Conservation (phyloP, 2,888 invertebrate species). For the Creontiades dilutus region DNA sequence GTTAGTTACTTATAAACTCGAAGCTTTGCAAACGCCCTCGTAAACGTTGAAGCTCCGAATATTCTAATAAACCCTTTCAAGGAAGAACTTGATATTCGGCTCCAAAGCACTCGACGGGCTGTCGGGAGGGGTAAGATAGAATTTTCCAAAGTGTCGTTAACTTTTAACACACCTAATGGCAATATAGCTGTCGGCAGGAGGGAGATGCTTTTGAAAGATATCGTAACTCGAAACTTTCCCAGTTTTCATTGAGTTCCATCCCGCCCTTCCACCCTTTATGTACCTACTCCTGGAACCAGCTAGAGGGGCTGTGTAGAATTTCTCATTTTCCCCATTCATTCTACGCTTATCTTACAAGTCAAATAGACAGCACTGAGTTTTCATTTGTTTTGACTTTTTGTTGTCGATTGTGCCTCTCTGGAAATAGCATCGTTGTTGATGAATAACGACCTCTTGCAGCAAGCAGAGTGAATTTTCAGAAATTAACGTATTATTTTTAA, state of each 20-base stretch:
- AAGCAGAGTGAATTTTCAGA: too few relatives aligned
- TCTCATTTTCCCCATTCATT: not conserved
- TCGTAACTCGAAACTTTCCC: constrained; percentile 19
- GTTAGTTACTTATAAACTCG: constrained; percentile 10
- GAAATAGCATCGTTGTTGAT: too few relatives aligned
- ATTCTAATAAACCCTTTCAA: constrained; percentile 21
- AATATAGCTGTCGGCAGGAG: constrained; percentile 50
- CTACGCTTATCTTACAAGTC: not conserved
- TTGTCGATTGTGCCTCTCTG: too few relatives aligned
- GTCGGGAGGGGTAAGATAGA: constrained; percentile 26
- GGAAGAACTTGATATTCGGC: constrained; percentile 12
- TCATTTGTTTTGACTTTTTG: too few relatives aligned
- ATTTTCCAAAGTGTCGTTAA: constrained; percentile 66
- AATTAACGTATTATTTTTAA: too few relatives aligned
- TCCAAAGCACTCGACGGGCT: constrained; percentile 17
- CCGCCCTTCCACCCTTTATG: not conserved
- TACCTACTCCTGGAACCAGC: not conserved
- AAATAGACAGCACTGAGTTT: too few relatives aligned
- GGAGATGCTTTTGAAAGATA: constrained; percentile 22
- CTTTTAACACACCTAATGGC: constrained; percentile 63
- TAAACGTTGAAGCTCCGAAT: constrained; percentile 19
- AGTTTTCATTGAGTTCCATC: constrained; percentile 1
- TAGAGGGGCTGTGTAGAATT: not conserved
- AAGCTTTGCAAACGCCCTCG: not conserved
- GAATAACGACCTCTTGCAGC: too few relatives aligned